Percentiles rank a stretch among this genome's conserved stretches.
These are phyloP conservation scores for Notechis scutatus DNA, from an alignment of 2,113 vertebrate species.

Conservation along the genomic window DNA sequence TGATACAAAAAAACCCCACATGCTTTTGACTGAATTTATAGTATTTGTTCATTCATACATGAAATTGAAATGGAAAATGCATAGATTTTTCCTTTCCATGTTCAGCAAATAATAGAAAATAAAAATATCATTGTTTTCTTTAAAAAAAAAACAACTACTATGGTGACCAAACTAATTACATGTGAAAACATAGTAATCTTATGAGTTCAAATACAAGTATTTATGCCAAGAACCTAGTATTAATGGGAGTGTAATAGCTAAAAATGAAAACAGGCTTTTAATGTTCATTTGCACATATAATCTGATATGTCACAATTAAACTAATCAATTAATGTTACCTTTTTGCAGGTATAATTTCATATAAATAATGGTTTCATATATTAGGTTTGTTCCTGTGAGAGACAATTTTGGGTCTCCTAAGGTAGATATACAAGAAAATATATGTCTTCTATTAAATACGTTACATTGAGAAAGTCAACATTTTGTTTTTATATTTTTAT, in stretches of 20 bases:
- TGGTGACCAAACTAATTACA: background rate
- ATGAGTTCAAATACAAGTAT: background rate
- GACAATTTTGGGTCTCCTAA: conserved; percentile 41
- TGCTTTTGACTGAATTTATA: conserved; percentile 7
- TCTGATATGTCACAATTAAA: background rate
- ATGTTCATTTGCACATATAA: conserved; percentile 27
- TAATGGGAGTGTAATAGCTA: background rate
- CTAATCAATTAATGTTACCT: background rate
- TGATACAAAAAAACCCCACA: background rate
- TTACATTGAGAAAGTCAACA: background rate
- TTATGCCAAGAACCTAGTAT: background rate
- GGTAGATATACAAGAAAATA: conserved; percentile 51
- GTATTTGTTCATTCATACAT: conserved; percentile 2
- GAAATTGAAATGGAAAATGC: conserved; percentile 46
- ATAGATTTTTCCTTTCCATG: conserved; percentile 18
- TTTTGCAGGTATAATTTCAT: conserved; percentile 40
- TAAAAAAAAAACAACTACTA: background rate
- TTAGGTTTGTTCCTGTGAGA: conserved; percentile 42
- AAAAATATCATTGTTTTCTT: background rate
- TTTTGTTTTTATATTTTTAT: background rate
- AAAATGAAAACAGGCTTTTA: conserved; percentile 18
- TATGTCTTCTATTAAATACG: background rate
- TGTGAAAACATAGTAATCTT: background rate
- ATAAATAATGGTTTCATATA: conserved; percentile 44
- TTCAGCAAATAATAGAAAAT: conserved; percentile 30